Evolutionary conservation across 1,140 invertebrate genomes (phyloP).

Genomic region (Drosophila paulistorum): DNA sequence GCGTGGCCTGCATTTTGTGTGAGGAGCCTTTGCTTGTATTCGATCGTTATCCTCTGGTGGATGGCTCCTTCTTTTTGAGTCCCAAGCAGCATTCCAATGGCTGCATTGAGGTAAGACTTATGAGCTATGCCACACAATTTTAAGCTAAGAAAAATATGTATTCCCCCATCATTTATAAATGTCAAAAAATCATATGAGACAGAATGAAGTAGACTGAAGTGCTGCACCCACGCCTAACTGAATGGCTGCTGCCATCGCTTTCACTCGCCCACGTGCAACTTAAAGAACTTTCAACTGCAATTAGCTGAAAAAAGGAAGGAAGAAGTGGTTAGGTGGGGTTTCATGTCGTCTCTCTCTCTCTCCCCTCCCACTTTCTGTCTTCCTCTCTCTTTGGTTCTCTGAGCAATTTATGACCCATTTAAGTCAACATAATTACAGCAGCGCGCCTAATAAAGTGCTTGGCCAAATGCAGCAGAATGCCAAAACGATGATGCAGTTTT

Average conservation of each 20-base stretch:
- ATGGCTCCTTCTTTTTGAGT: constrained; percentile 98
- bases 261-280: constrained; percentile 53
- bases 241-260: constrained; percentile 27
- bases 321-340: background rate
- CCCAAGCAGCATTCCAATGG: constrained; percentile 93
- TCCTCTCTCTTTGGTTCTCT: constrained; percentile 19
- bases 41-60: constrained; percentile 97
- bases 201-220: background rate
- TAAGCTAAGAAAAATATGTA: constrained; percentile 1
- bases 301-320: constrained; percentile 39
- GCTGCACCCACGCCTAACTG: constrained; percentile 18
- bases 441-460: constrained; percentile 59
- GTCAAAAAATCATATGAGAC: constrained; percentile 43
- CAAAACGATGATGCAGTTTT: constrained; percentile 28
- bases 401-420: constrained; percentile 82
- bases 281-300: constrained; percentile 56
- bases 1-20: constrained; percentile 94
- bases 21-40: constrained; percentile 94
- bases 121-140: background rate
- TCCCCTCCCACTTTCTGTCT: constrained; percentile 13
- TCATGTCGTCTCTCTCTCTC: background rate
- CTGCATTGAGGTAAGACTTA: constrained; percentile 90
- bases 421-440: constrained; percentile 78
- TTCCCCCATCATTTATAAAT: constrained; percentile 67
- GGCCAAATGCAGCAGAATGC: constrained; percentile 15